A percentile compares a stretch with the other conserved stretches of the same genome.
phyloP scores from a whole-genome alignment of 2,888 invertebrate genomes.

The Amphipyra berbera region DNA sequence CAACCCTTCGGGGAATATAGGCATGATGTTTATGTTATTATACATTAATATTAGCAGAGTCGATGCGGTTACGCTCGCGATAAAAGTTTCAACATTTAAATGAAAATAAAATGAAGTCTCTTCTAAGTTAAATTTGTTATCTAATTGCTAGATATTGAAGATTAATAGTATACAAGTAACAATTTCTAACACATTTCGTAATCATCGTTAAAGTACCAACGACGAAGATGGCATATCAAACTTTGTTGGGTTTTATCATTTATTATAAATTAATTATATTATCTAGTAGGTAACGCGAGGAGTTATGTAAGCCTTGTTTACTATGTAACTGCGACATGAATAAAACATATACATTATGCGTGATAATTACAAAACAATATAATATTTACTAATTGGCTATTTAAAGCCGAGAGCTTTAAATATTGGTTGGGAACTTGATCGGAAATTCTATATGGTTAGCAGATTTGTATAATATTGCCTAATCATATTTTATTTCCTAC shows the following conservation, averaged over 20 bases:
- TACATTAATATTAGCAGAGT: too few relatives aligned
- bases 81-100: too few relatives aligned
- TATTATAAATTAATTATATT: constrained; percentile 25
- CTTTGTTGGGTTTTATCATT: constrained; percentile 16
- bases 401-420: constrained; percentile 16
- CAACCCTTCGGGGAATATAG: too few relatives aligned
- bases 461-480: neutral
- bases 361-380: constrained; percentile 23
- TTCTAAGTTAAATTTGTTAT: too few relatives aligned
- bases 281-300: constrained; percentile 16
- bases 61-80: too few relatives aligned
- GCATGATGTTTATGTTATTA: too few relatives aligned
- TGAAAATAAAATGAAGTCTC: too few relatives aligned
- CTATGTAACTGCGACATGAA: constrained; percentile 11
- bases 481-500: too few relatives aligned
- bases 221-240: constrained; percentile 2
- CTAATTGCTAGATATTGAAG: too few relatives aligned
- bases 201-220: constrained; percentile 3
- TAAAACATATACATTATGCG: constrained; percentile 17
- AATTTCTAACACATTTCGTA: neutral
- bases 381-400: constrained; percentile 34
- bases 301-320: constrained; percentile 32
- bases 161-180: neutral
- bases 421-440: neutral
- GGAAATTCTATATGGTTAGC: neutral